Percentiles rank a stretch among this genome's conserved stretches.
Conservation (phyloP, 92 coral and sea anemone genomes). For the Zoanthus sansibaricus region DNA sequence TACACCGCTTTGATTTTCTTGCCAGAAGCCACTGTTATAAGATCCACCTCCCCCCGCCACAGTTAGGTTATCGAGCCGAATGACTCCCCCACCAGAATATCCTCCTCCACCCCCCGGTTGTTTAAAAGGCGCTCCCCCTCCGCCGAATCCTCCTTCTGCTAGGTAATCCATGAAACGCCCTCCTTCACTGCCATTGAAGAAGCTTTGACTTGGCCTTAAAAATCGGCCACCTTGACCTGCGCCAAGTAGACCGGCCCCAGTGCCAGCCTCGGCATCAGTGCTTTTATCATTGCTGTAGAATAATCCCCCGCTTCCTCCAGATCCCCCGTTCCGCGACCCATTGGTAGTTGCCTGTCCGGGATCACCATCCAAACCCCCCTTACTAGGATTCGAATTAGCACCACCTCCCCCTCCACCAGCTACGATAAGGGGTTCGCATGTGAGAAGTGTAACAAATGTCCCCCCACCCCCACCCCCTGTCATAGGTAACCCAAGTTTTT, state of each 20-base stretch:
- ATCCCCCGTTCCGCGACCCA: conserved; percentile 82
- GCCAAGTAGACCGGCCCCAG: conserved; percentile 57
- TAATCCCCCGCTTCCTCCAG: conserved; percentile 72
- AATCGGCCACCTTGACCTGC: conserved; percentile 78
- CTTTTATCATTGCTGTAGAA: conserved; percentile 35
- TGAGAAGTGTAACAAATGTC: conserved; percentile 73
- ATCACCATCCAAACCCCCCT: conserved; percentile 65
- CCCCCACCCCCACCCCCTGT: conserved; percentile 99
- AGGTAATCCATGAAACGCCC: conserved; percentile 35
- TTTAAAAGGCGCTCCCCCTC: conserved; percentile 79
- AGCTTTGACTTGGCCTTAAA: conserved; percentile 63
- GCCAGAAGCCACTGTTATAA: conserved; percentile 66
- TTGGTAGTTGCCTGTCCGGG: conserved; percentile 68
- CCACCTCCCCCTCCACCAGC: conserved; percentile 99
- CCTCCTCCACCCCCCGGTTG: conserved; percentile 97
- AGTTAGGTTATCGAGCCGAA: conserved; percentile 42
- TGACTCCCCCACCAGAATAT: conserved; percentile 94
- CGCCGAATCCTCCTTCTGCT: conserved; percentile 89
- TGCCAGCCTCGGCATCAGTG: background rate
- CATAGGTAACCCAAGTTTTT: conserved; percentile 25
- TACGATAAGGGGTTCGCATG: conserved; percentile 72
- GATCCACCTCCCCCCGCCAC: conserved; percentile 96
- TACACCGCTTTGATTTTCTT: conserved; percentile 30
- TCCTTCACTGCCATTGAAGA: conserved; percentile 79
- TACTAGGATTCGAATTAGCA: conserved; percentile 43